Base-by-base conservation (phyloP, 2,797 vertebrate genomes). In the Buceros bicornis region DNA sequence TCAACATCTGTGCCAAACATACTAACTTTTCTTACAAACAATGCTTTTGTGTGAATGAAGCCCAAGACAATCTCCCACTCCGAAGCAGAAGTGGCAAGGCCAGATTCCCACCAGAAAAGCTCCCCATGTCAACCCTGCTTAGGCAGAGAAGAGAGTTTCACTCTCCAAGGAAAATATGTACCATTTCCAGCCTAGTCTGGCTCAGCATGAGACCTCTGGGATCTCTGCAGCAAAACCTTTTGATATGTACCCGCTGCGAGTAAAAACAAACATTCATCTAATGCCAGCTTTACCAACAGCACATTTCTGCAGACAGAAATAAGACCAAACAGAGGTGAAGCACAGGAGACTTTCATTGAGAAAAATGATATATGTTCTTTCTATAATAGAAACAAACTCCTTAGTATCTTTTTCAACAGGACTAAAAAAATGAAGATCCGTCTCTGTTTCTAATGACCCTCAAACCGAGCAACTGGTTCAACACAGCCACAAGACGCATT, bases 181-280 rank as follows among this genome's bases (percentile, higher is more conserved):
- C 42, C 6, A 72, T 73, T 82, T 89, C 22, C 17, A 94, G 11
- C 5, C 54, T 45, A 21, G 43, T n/a, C 35, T 37, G 76, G 43
- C 51, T 25, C 65, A 92, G 50, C 43, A 48, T 31, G 65, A 79
- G 57, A 71, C 20, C 29, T 72, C 64, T 76, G 83, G 47, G 57
- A 42, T 57, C 29, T 86, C 58, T 89, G 77, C 70, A 90, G 69
- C 65, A 92, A 65, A 95, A 16, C 13, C 57, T 79, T 92, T 82
- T 31, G 18, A 4, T 77, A 67, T 47, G 20, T 31, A 58, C 33
- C 37, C 29, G 16, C 85, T 81, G 60, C 16, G 57, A 87, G 84
- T 35, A 40, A 67, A 89, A 82, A 64, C 35, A 85, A 90, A 61
- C 57, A 64, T 47, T 29, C 53, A 65, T 54, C 22, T 40, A 37